Conservation (phyloP, 2,113 vertebrate species). For the Passer domesticus region DNA sequence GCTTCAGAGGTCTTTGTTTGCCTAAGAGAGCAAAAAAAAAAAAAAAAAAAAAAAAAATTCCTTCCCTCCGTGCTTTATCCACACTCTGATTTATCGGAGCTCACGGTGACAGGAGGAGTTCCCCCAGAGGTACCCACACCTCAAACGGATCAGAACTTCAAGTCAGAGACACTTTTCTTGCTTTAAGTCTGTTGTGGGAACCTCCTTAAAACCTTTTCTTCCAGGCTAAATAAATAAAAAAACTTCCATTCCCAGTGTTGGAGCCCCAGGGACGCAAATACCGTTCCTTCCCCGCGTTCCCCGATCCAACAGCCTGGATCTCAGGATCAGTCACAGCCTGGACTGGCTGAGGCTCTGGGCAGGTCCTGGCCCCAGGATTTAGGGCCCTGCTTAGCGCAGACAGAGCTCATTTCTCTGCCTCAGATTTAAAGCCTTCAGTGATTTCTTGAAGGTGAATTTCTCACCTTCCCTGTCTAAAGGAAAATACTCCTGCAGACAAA, state of each 20-base stretch:
- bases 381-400: neutral
- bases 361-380: neutral
- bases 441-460: conserved; percentile 5
- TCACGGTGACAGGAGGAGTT: neutral
- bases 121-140: neutral
- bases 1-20: neutral
- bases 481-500: neutral
- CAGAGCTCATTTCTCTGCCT: neutral
- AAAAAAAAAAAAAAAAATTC: neutral
- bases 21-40: neutral
- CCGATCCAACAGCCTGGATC: rapidly evolving
- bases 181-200: neutral
- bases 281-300: rapidly evolving
- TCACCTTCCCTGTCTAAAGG: neutral
- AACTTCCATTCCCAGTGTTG: neutral
- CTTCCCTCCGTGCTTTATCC: neutral
- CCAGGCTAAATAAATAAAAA: neutral
- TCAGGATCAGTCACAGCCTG: neutral
- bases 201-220: neutral
- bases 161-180: neutral
- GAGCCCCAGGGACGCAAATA: neutral
- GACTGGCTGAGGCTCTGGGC: neutral
- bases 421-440: neutral
- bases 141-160: neutral
- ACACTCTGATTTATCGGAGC: neutral